Percentiles rank a stretch among this genome's conserved stretches.
Evolutionary conservation across 2,888 invertebrate genomes (phyloP).

Genomic region (Nowickia ferox): DNA sequence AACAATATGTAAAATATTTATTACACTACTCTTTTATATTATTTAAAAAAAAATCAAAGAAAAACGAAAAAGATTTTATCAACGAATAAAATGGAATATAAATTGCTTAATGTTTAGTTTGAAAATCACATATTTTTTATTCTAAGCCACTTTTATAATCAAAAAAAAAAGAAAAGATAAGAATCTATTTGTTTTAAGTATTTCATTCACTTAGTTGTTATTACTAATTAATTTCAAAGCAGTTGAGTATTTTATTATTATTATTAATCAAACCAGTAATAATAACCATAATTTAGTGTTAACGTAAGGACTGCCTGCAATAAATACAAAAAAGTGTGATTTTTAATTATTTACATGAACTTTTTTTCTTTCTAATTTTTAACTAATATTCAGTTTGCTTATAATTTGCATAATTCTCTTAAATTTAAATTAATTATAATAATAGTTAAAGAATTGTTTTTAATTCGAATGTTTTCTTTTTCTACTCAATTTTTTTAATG

Average conservation of each 20-base stretch:
- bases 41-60: slow-evolving; percentile 7
- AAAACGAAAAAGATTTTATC: slow-evolving; percentile 48
- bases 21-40: slow-evolving; percentile 31
- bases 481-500: neutral
- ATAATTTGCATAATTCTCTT: slow-evolving; percentile 50
- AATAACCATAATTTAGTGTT: slow-evolving; percentile 52
- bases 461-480: slow-evolving; percentile 6
- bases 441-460: slow-evolving; percentile 22
- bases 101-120: slow-evolving; percentile 53
- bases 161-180: slow-evolving; percentile 41
- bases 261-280: slow-evolving; percentile 44
- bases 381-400: slow-evolving; percentile 21
- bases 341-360: slow-evolving; percentile 48
- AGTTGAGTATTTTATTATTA: slow-evolving; percentile 57
- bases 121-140: slow-evolving; percentile 49
- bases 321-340: slow-evolving; percentile 65
- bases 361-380: slow-evolving; percentile 44
- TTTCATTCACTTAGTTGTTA: slow-evolving; percentile 55
- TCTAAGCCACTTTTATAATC: slow-evolving; percentile 59
- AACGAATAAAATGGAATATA: slow-evolving; percentile 58
- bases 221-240: slow-evolving; percentile 57
- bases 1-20: slow-evolving; percentile 56
- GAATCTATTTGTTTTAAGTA: slow-evolving; percentile 64
- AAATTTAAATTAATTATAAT: slow-evolving; percentile 44
- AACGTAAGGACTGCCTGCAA: slow-evolving; percentile 70